Conservation (phyloP, 2,888 invertebrate species). For the Deroplatys truncata region DNA sequence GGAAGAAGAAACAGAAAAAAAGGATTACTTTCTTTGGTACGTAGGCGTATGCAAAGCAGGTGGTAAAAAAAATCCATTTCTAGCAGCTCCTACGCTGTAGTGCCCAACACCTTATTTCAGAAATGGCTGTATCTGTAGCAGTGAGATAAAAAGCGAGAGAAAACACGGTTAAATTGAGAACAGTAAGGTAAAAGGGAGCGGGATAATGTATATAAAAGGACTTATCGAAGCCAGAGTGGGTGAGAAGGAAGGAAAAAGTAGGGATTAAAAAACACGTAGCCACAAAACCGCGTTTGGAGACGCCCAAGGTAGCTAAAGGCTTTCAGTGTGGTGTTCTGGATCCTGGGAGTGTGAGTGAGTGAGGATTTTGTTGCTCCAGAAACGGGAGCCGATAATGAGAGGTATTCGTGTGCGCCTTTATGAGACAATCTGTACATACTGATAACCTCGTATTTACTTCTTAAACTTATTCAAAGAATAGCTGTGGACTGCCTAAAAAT, state of each 20-base stretch:
- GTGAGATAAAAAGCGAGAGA: not conserved
- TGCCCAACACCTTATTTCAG: not conserved
- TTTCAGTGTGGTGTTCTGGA: not conserved
- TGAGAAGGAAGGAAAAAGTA: not conserved
- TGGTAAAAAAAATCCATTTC: not conserved
- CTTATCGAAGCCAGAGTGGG: not conserved
- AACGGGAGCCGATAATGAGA: not conserved
- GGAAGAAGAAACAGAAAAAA: not conserved
- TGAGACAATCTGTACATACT: no score
- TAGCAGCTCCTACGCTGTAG: not conserved
- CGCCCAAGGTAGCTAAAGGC: not conserved
- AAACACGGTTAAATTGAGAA: not conserved
- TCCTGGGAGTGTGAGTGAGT: not conserved
- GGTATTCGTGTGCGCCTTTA: no score
- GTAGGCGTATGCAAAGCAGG: not conserved
- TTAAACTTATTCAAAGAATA: no score
- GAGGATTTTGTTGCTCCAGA: not conserved
- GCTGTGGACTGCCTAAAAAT: no score
- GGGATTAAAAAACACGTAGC: not conserved
- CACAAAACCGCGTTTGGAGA: not conserved
- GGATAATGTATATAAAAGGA: not conserved
- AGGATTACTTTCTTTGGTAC: not conserved
- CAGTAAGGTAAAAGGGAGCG: not conserved
- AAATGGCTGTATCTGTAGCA: not conserved
- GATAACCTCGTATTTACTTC: no score